A percentile compares a stretch with the other conserved stretches of the same genome.
Conservation (phyloP, 2,888 invertebrate genomes). For the Orthosia gothica region DNA sequence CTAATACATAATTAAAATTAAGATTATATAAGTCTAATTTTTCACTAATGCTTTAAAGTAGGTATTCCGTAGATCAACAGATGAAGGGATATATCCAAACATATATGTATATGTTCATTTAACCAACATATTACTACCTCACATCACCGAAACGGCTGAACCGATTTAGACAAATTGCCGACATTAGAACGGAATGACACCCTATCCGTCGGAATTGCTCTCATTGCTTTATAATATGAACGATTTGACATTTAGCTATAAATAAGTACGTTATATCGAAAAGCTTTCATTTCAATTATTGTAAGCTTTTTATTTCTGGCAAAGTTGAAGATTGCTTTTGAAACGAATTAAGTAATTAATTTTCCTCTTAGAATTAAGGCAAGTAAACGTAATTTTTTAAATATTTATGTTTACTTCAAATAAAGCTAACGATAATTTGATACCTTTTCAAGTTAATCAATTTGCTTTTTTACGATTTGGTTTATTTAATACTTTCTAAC, state of each 20-base stretch:
- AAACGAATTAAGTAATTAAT: background rate
- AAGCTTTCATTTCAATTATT: conserved; percentile 27
- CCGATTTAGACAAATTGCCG: conserved; percentile 44
- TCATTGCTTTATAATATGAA: conserved; percentile 24
- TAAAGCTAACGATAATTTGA: background rate
- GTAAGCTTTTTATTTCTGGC: background rate
- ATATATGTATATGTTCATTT: background rate
- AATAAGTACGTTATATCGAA: background rate
- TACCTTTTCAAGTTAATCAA: background rate
- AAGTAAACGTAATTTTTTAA: background rate
- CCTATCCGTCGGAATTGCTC: conserved; percentile 26
- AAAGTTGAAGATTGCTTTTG: background rate
- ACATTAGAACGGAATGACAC: conserved; percentile 32
- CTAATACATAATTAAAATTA: background rate
- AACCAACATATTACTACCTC: conserved; percentile 1
- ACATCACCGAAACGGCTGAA: conserved; percentile 8
- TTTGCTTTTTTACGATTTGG: background rate
- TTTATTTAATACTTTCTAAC: background rate
- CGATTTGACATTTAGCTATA: conserved; percentile 7
- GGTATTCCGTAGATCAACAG: background rate
- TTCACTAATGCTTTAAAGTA: background rate
- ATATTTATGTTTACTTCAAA: background rate
- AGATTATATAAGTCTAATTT: too few species aligned
- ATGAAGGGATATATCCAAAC: background rate
- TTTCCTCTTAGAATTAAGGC: background rate